Evolutionary conservation across 2,113 vertebrate genomes (phyloP).

Genomic region (Astur gentilis): DNA sequence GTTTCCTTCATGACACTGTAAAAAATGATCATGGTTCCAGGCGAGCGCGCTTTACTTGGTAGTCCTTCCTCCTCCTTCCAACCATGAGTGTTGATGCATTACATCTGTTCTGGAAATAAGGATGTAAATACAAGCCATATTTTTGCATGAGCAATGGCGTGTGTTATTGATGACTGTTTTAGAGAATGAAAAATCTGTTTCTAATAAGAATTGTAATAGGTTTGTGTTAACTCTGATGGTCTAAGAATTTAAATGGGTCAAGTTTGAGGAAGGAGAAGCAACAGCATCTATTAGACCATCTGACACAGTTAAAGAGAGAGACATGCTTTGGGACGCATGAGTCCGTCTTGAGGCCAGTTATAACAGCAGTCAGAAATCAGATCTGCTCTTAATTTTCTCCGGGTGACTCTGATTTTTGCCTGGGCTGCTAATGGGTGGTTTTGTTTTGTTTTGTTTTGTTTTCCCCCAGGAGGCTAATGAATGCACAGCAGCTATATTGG

Average conservation of each 20-base stretch:
- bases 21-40: neutral
- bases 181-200: slow-evolving; percentile 56
- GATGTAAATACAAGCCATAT: neutral
- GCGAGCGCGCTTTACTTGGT: neutral
- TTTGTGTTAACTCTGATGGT: neutral
- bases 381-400: neutral
- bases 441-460: neutral
- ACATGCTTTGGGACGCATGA: neutral
- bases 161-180: neutral
- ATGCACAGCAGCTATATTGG: neutral
- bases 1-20: neutral
- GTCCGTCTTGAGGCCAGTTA: neutral
- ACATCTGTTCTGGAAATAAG: slow-evolving; percentile 29
- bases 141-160: neutral
- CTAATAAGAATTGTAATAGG: neutral
- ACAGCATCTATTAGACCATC: neutral
- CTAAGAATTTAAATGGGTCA: neutral
- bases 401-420: neutral
- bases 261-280: neutral
- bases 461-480: neutral
- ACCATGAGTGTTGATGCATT: neutral
- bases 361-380: neutral
- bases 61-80: neutral
- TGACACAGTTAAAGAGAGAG: neutral
- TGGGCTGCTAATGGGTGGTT: neutral